Conservation (phyloP, 2,113 vertebrate species). For the Gobius niger region DNA sequence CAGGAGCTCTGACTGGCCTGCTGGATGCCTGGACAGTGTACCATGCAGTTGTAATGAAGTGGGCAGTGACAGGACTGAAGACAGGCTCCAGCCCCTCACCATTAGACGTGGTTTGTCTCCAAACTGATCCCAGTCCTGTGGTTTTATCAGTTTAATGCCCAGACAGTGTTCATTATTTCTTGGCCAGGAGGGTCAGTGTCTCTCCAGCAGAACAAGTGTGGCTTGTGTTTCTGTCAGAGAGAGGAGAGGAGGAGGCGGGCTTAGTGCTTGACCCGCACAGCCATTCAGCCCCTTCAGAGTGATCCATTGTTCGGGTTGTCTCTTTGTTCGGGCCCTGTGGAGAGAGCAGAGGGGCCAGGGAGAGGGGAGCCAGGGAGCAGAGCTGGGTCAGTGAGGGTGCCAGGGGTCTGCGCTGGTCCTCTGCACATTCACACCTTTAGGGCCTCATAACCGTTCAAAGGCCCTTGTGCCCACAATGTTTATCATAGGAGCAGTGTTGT, state of each 20-base stretch:
- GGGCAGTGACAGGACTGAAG: slow-evolving; percentile 59
- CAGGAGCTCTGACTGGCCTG: slow-evolving; percentile 48
- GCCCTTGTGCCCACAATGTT: slow-evolving; percentile 32
- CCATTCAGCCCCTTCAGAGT: slow-evolving; percentile 76
- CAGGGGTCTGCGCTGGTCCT: slow-evolving; percentile 57
- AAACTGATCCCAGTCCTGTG: slow-evolving; percentile 64
- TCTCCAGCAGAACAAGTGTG: slow-evolving; percentile 81
- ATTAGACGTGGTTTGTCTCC: slow-evolving; percentile 72
- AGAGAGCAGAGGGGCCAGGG: slow-evolving; percentile 71
- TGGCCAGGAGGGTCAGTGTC: slow-evolving; percentile 75
- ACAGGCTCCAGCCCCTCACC: slow-evolving; percentile 66
- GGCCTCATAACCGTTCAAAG: slow-evolving; percentile 43
- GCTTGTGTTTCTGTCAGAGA: slow-evolving; percentile 77
- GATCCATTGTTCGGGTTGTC: slow-evolving; percentile 77
- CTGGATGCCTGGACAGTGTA: slow-evolving; percentile 69
- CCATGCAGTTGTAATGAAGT: slow-evolving; percentile 55
- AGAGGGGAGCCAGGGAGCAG: slow-evolving; percentile 55
- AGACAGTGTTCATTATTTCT: slow-evolving; percentile 78
- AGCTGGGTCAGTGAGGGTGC: slow-evolving; percentile 57
- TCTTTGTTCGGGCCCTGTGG: slow-evolving; percentile 77
- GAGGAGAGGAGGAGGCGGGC: slow-evolving; percentile 65
- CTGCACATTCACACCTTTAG: slow-evolving; percentile 57
- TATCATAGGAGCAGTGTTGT: slow-evolving; percentile 27
- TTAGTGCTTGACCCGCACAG: slow-evolving; percentile 79
- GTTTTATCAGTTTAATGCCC: slow-evolving; percentile 75